Conservation (phyloP, 2,797 vertebrate genomes). For the Micrastur ruficollis region DNA sequence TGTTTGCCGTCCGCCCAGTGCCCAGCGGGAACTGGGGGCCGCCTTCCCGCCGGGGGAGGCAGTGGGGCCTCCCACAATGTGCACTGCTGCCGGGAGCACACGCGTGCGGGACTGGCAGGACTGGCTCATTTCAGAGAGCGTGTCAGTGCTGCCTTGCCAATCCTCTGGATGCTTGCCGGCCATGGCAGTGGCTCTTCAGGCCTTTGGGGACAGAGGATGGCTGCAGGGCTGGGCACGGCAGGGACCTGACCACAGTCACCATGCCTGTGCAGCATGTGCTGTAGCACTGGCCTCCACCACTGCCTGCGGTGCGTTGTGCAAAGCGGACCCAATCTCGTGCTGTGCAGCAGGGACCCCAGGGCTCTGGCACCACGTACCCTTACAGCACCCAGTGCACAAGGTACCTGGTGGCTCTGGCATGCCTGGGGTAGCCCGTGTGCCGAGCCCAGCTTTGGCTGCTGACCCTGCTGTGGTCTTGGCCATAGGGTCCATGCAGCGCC, state of each 20-base stretch:
- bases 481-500: accelerated
- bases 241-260: accelerated
- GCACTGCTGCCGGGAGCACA: neutral
- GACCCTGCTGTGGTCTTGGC: accelerated
- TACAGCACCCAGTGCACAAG: neutral
- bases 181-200: neutral
- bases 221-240: neutral
- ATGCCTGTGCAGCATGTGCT: neutral
- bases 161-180: neutral
- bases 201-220: neutral
- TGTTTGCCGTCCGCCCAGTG: constrained; percentile 45
- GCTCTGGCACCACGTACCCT: neutral
- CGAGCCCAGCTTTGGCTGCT: neutral
- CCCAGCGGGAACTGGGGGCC: neutral
- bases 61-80: neutral
- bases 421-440: accelerated
- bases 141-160: accelerated
- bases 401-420: neutral
- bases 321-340: accelerated
- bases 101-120: accelerated
- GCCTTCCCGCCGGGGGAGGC: neutral
- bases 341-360: accelerated
- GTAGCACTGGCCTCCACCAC: accelerated
- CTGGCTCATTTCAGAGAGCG: accelerated
- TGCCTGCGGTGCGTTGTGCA: accelerated